Base-by-base conservation (phyloP, 2,888 invertebrate genomes). In the Acrobasis suavella region DNA sequence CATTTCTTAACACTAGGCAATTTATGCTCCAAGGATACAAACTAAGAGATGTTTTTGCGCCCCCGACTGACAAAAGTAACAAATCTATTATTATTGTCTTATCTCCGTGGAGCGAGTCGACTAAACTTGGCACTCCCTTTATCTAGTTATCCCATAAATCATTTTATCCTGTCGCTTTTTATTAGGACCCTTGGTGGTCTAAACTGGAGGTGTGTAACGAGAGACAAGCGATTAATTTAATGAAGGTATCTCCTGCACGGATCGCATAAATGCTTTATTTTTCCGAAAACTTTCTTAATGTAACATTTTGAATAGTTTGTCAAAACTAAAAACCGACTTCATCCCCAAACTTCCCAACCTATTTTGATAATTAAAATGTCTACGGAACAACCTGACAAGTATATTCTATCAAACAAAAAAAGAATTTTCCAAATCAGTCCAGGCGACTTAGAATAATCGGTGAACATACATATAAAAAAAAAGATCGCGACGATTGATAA, bases 81-180 rank as follows among this genome's bases (percentile, higher is more conserved):
- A 83, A 83, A 86, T 87, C 86, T 86, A 88, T 86, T 86, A 85
- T 83, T 79, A 78, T 83, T 79, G 80, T 69, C 81, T 82, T 87
- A 86, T 87, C 84, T 78, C 63, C 32, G 62, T 65, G 70, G 72
- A 71, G 72, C 74, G 75, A 75, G 75, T 71, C 72, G 78, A 77
- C 76, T 77, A 74, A 85, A 85, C 80, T 86, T 83, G 85, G 79
- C 81, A 80, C 80, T 83, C 80, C 82, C 85, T 83, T 85, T 85
- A 87, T 87, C 85, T 86, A 83, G 82, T 81, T 81, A 76, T 75
- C 77, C 82, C 86, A 89, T 89, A 85, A 89, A 88, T 89, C 89
- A 89, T 89, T 85, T 86, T 82, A 81, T 77, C 75, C 81, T 85
- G 89, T 85, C 89, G 77, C 81, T 89, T 89, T 89, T 89, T 89